Conservation (phyloP, 2,888 invertebrate species). For the Abrostola tripartita region DNA sequence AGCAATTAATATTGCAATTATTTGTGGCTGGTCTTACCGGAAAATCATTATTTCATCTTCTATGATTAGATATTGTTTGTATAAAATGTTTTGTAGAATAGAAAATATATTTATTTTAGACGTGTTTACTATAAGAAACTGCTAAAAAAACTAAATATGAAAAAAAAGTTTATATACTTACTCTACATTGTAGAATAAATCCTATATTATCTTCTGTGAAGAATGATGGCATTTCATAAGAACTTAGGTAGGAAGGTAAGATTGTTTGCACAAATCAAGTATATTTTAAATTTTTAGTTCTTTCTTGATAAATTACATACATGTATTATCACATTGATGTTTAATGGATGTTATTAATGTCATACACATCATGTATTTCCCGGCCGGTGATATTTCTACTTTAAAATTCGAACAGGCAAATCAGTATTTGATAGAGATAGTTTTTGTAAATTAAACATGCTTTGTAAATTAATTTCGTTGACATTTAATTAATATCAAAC, state of each 20-base stretch:
- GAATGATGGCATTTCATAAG: constrained; percentile 7
- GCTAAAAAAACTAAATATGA: not conserved
- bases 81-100: constrained; percentile 1
- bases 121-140: not conserved
- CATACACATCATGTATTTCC: not conserved
- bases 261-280: not conserved
- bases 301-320: not conserved
- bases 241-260: not conserved
- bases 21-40: constrained; percentile 17
- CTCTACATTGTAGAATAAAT: not conserved
- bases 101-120: constrained; percentile 8
- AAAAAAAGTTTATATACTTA: not conserved
- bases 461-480: too few species aligned
- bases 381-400: not conserved
- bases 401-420: not conserved
- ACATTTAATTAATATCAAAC: not conserved
- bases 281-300: not conserved
- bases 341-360: not conserved
- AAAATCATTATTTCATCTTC: not conserved
- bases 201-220: constrained; percentile 22
- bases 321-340: not conserved
- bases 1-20: constrained; percentile 6
- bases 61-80: not conserved
- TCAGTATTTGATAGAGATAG: too few species aligned
- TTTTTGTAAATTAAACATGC: too few species aligned